Conservation (phyloP, 2,888 invertebrate genomes). For the Ditula angustiorana region DNA sequence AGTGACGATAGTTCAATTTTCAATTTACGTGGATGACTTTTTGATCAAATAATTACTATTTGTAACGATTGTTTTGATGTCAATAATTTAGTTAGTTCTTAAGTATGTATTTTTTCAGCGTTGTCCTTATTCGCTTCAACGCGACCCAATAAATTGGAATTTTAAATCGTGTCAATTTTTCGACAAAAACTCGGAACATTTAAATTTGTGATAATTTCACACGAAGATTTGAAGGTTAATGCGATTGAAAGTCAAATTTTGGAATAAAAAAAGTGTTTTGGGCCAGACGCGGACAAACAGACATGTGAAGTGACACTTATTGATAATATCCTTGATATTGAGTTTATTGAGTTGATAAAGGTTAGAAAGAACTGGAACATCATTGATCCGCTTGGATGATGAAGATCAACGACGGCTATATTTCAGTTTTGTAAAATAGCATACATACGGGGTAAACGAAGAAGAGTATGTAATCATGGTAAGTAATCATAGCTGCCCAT, state of each 20-base stretch:
- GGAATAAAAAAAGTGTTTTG: conserved; percentile 41
- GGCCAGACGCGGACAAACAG: conserved; percentile 42
- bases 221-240: conserved; percentile 50
- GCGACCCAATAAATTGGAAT: conserved; percentile 43
- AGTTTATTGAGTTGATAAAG: background rate
- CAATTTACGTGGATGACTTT: too few species aligned
- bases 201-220: conserved; percentile 45
- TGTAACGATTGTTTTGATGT: background rate
- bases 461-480: too few species aligned
- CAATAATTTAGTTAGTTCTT: background rate
- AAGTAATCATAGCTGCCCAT: too few species aligned
- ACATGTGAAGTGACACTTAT: conserved; percentile 16
- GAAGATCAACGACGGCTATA: background rate
- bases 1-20: too few species aligned
- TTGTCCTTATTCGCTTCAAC: conserved; percentile 7
- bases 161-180: conserved; percentile 38
- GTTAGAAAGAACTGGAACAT: conserved; percentile 19
- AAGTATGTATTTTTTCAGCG: background rate
- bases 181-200: conserved; percentile 38
- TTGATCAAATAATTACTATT: too few species aligned
- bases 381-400: background rate
- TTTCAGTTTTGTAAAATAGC: too few species aligned
- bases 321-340: conserved; percentile 31
- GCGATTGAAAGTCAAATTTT: conserved; percentile 50
- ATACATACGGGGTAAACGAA: too few species aligned